phyloP scores from a whole-genome alignment of 1,140 invertebrate genomes.

The Atta texana region DNA sequence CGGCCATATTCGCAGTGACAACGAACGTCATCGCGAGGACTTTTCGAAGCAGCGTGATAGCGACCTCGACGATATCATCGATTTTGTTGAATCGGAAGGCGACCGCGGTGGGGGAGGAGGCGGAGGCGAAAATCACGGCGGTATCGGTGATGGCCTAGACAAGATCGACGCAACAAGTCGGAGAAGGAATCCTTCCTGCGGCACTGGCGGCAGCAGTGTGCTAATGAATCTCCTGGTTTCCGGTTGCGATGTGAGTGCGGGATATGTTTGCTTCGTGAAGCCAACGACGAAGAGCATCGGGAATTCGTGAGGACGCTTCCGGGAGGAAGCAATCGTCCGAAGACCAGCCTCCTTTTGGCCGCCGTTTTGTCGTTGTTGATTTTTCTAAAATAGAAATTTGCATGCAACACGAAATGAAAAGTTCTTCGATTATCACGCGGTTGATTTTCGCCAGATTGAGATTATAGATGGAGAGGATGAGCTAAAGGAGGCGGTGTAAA shows the following conservation, averaged over 20 bases:
- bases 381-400: neutral
- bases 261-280: conserved; percentile 94
- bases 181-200: conserved; percentile 38
- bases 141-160: conserved; percentile 73
- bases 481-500: neutral
- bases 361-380: conserved; percentile 2
- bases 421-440: neutral
- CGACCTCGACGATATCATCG: conserved; percentile 26
- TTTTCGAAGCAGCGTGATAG: conserved; percentile 6
- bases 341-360: conserved; percentile 1
- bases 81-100: conserved; percentile 62
- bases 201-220: conserved; percentile 89
- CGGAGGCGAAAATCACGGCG: conserved; percentile 72
- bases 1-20: neutral
- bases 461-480: neutral
- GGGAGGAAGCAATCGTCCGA: neutral
- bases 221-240: conserved; percentile 96
- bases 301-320: conserved; percentile 79
- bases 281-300: conserved; percentile 79
- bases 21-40: neutral
- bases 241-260: conserved; percentile 96
- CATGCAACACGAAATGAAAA: neutral
- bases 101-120: conserved; percentile 64
- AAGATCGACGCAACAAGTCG: conserved; percentile 40
- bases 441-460: neutral